A percentile compares a stretch with the other conserved stretches of the same genome.
Conservation (phyloP, 2,113 vertebrate genomes). For the Amia ocellicauda region DNA sequence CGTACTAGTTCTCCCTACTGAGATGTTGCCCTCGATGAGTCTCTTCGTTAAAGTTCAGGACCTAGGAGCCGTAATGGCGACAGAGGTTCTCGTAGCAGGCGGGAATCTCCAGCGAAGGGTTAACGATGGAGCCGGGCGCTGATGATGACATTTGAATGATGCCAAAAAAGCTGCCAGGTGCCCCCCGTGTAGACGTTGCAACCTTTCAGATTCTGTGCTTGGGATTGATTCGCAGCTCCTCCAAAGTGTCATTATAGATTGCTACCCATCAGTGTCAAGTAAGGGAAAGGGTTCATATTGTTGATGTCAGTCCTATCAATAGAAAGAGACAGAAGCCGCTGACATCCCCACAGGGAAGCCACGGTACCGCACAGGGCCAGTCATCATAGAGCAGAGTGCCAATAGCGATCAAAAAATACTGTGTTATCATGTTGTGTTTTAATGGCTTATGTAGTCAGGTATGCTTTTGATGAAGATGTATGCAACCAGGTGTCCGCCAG, state of each 20-base stretch:
- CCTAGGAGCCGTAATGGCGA: background rate
- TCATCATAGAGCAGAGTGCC: conserved; percentile 1
- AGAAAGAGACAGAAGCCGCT: background rate
- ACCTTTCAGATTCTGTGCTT: background rate
- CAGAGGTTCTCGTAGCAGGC: background rate
- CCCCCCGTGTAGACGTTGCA: background rate
- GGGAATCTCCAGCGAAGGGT: background rate
- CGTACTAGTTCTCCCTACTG: no score
- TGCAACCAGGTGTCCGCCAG: background rate
- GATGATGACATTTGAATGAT: background rate
- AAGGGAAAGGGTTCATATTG: conserved; percentile 7
- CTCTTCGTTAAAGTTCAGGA: no score
- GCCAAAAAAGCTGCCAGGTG: background rate
- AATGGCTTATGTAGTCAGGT: background rate
- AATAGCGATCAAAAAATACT: background rate
- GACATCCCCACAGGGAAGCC: conserved; percentile 1
- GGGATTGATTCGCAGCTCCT: conserved; percentile 9
- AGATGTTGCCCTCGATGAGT: no score
- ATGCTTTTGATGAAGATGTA: background rate
- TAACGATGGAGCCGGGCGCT: background rate
- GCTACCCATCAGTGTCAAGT: conserved; percentile 10
- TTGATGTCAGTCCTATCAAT: conserved; percentile 8
- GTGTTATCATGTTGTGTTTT: background rate
- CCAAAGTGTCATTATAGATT: conserved; percentile 14
- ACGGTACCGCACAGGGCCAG: background rate